A percentile compares a stretch with the other conserved stretches of the same genome.
Evolutionary conservation across 2,797 vertebrate species (phyloP).

Genomic region (Galaxias olidus): DNA sequence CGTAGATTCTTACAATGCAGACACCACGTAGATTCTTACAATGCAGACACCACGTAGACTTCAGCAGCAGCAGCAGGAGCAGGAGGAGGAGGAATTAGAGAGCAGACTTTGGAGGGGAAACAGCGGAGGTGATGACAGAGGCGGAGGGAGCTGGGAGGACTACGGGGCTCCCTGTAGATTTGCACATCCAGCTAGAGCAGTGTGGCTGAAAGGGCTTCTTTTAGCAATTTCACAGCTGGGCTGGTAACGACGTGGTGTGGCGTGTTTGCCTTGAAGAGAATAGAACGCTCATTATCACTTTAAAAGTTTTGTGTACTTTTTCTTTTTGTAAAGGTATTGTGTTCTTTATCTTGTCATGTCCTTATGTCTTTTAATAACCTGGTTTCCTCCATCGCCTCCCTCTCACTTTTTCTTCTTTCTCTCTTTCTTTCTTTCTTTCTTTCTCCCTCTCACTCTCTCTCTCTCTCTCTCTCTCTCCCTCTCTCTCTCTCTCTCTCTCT

Average conservation of each 20-base stretch:
- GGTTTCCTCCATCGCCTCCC: background rate
- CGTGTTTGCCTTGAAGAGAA: slow-evolving; percentile 37
- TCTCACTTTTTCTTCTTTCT: background rate
- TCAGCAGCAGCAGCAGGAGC: no score
- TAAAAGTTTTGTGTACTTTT: background rate
- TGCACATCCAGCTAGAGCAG: slow-evolving; percentile 42
- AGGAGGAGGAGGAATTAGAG: no score
- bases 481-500: no score
- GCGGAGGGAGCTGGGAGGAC: slow-evolving; percentile 40
- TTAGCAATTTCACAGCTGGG: slow-evolving; percentile 50
- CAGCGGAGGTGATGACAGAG: slow-evolving; percentile 26
- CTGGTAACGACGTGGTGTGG: slow-evolving; percentile 50
- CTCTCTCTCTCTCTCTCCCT: background rate
- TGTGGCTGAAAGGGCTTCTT: slow-evolving; percentile 27
- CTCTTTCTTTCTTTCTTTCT: background rate
- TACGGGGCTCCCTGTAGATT: slow-evolving; percentile 43
- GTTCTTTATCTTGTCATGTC: background rate
- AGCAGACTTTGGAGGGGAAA: slow-evolving; percentile 5
- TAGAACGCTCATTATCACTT: slow-evolving; percentile 9
- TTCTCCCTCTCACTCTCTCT: background rate
- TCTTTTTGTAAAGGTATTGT: background rate
- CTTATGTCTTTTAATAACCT: background rate
- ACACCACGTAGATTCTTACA: no score
- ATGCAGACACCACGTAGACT: no score
- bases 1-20: no score